These are phyloP conservation scores for Ormyrus thymus DNA, from an alignment of 2,888 invertebrate species.

Conservation along the genomic window DNA sequence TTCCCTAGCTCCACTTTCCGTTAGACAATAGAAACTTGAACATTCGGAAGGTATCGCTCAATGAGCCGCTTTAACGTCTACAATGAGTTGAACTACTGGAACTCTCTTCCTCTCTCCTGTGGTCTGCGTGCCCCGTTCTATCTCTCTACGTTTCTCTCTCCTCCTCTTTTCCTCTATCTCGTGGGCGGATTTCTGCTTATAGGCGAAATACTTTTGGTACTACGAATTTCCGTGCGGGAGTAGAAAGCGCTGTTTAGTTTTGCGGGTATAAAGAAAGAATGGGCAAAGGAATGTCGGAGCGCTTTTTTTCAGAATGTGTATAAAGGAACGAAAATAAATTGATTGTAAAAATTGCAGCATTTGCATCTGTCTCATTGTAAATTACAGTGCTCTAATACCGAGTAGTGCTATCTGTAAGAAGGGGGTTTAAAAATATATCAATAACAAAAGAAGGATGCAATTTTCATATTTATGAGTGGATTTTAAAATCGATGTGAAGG, in stretches of 20 bases:
- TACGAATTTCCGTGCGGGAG: constrained; percentile 5
- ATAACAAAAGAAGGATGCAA: too few relatives aligned
- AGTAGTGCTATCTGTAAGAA: too few relatives aligned
- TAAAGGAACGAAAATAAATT: too few relatives aligned
- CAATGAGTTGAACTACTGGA: constrained; percentile 54
- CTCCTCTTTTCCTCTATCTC: background rate
- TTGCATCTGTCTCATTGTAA: too few relatives aligned
- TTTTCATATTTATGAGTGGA: too few relatives aligned
- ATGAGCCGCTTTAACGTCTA: constrained; percentile 56
- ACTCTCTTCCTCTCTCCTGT: constrained; percentile 32
- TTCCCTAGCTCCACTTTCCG: constrained; percentile 25
- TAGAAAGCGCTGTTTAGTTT: constrained; percentile 40
- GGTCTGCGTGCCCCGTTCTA: constrained; percentile 16
- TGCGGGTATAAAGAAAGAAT: constrained; percentile 1
- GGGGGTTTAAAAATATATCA: too few relatives aligned
- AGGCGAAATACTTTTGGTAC: constrained; percentile 45
- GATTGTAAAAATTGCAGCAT: too few relatives aligned
- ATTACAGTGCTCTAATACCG: too few relatives aligned
- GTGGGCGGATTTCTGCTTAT: constrained; percentile 34
- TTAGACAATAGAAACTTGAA: constrained; percentile 56
- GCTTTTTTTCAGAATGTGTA: too few relatives aligned
- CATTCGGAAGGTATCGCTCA: constrained; percentile 55
- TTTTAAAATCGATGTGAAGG: too few relatives aligned
- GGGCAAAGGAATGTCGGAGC: background rate
- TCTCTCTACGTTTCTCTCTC: background rate